phyloP scores from a whole-genome alignment of 2,113 vertebrate genomes.

The Chionodraco myersi region DNA sequence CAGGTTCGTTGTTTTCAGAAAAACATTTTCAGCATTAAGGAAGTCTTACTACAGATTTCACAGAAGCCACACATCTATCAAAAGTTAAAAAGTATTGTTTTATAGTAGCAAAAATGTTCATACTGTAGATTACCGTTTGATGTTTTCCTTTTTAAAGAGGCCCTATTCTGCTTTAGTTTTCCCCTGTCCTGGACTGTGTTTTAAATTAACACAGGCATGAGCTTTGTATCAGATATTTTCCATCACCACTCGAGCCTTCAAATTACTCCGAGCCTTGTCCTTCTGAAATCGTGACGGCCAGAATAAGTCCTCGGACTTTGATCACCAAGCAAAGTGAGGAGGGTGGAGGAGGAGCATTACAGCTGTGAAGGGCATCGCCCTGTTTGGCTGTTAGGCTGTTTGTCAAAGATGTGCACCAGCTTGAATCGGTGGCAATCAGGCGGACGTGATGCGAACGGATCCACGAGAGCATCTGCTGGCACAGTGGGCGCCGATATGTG shows the following conservation, averaged over 20 bases:
- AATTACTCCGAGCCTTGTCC: no score
- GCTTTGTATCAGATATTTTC: no score
- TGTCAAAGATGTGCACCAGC: slow-evolving; percentile 70
- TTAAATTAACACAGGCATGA: no score
- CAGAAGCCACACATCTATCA: slow-evolving; percentile 7
- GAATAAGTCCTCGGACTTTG: no score
- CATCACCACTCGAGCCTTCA: not conserved
- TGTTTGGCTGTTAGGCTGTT: slow-evolving; percentile 57
- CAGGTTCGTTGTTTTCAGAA: slow-evolving; percentile 25
- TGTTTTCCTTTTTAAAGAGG: not conserved
- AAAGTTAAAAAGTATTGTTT: slow-evolving; percentile 19
- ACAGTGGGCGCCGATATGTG: slow-evolving; percentile 65
- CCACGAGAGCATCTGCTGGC: slow-evolving; percentile 71
- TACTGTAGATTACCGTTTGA: not conserved
- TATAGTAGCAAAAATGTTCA: not conserved
- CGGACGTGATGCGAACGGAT: slow-evolving; percentile 61
- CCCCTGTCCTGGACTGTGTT: no score
- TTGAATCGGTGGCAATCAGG: slow-evolving; percentile 66
- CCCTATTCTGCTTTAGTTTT: no score
- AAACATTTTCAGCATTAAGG: not conserved
- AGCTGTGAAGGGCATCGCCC: slow-evolving; percentile 67
- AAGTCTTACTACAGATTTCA: not conserved
- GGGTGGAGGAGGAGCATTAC: not conserved
- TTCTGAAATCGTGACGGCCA: not conserved
- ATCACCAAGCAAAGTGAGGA: not conserved